Base-by-base conservation (phyloP, 2,113 vertebrate genomes). In the Corvus moneduloides region DNA sequence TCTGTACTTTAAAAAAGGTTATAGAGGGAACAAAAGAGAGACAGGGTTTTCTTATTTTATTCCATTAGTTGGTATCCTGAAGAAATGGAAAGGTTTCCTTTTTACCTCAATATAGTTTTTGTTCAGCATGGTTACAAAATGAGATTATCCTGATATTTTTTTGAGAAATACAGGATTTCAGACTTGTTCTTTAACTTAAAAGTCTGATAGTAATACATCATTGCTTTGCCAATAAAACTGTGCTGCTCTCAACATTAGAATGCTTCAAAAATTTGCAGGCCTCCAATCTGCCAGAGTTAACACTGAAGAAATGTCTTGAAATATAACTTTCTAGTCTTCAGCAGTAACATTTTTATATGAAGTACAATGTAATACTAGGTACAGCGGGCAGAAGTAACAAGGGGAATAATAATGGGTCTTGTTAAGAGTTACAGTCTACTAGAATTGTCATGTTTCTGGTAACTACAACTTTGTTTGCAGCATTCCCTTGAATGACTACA, bases 401-500 rank as follows among this genome's bases (percentile, higher is more conserved):
- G 64, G 69, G 76, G 22, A 48, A 11, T 87, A 49, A 33, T 64
- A 37, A 46, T 64, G 52, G 33, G 52, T 93, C 73, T 90, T 81
- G 7, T 83, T 83, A 74, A 58, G 46, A 21, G 14, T 87, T 90
- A 59, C 16, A n/a, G 1, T 43, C 22, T 62, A 7, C 44, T 75
- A 69, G 77, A 84, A 43, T 84, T 58, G 54, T 75, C 58, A 87
- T 46, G 14, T 94, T 87, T 95, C 77, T 95, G 81, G 52, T 96
- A 96, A 96, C 83, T 94, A 78, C 52, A 85, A 90, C 90, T 97
- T 97, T 95, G 44, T 93, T 93, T 97, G 83, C 97, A 99, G 99
- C 90, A 98, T 99, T 96, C 98, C 99, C 81, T 94, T 98, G 94
- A 98, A 98, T 86, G 99, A 99, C 97, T 99, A 99, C 98, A 99